Conservation (phyloP, 2,888 invertebrate species). For the Synanthedon formicaeformis region DNA sequence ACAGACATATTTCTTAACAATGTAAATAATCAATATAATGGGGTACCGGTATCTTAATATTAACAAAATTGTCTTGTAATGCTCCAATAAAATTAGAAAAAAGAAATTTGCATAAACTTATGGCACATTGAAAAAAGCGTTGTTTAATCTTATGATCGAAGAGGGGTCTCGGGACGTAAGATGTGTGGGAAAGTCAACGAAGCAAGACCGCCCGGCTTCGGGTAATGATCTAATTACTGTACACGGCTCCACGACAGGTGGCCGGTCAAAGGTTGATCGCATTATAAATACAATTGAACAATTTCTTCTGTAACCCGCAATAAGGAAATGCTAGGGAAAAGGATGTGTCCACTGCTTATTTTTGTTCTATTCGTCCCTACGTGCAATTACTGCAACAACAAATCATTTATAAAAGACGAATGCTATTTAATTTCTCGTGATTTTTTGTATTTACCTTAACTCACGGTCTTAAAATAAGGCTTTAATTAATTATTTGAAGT, state of each 20-base stretch:
- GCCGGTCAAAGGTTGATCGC: conserved; percentile 37
- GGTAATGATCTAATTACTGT: conserved; percentile 50
- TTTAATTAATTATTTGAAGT: too few relatives aligned
- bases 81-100: not conserved
- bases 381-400: too few relatives aligned
- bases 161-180: conserved; percentile 9
- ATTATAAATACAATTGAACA: conserved; percentile 8
- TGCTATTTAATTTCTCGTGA: too few relatives aligned
- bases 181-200: conserved; percentile 33
- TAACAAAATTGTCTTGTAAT: too few relatives aligned
- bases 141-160: conserved; percentile 20
- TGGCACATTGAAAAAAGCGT: conserved; percentile 7
- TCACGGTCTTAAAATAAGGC: too few relatives aligned
- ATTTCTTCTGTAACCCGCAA: conserved; percentile 11
- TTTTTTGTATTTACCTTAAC: too few relatives aligned
- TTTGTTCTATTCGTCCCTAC: too few relatives aligned
- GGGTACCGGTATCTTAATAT: too few relatives aligned
- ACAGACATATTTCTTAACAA: too few relatives aligned
- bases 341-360: not conserved
- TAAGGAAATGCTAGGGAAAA: conserved; percentile 19
- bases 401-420: too few relatives aligned
- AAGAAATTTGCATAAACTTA: conserved; percentile 1
- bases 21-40: too few relatives aligned
- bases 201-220: conserved; percentile 37
- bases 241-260: conserved; percentile 20